Percentiles rank a stretch among this genome's conserved stretches.
phyloP scores from a whole-genome alignment of 2,888 invertebrate species.

The Cenopis cana region DNA sequence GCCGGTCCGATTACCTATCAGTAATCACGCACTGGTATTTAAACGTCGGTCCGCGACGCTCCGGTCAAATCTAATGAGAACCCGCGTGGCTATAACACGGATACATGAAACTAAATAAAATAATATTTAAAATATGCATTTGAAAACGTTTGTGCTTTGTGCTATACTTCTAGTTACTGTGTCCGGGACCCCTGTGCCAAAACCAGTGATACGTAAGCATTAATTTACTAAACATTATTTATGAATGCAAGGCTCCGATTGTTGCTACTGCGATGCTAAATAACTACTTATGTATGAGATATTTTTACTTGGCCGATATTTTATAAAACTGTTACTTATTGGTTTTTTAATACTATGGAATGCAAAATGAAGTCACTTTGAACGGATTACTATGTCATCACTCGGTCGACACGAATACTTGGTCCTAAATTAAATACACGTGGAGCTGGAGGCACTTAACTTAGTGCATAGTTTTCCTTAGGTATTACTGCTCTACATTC shows the following conservation, averaged over 20 bases:
- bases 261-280: slow-evolving; percentile 10
- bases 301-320: too few relatives aligned
- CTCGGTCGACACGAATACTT: too few relatives aligned
- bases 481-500: background rate
- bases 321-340: too few relatives aligned
- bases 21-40: slow-evolving; percentile 28
- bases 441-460: too few relatives aligned
- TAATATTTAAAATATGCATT: slow-evolving; percentile 10
- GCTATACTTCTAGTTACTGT: slow-evolving; percentile 30
- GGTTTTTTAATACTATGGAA: too few relatives aligned
- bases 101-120: background rate
- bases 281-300: background rate
- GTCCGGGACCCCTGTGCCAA: slow-evolving; percentile 1
- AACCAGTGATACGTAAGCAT: background rate
- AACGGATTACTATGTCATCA: too few relatives aligned
- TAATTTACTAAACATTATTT: background rate
- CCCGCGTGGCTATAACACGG: slow-evolving; percentile 8
- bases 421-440: too few relatives aligned
- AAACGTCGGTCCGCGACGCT: slow-evolving; percentile 19
- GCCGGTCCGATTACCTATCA: slow-evolving; percentile 23
- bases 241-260: background rate
- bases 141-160: slow-evolving; percentile 34
- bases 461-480: too few relatives aligned
- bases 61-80: slow-evolving; percentile 23
- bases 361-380: too few relatives aligned